Conservation (phyloP, 2,113 vertebrate species). For the Arothron firmamentum region DNA sequence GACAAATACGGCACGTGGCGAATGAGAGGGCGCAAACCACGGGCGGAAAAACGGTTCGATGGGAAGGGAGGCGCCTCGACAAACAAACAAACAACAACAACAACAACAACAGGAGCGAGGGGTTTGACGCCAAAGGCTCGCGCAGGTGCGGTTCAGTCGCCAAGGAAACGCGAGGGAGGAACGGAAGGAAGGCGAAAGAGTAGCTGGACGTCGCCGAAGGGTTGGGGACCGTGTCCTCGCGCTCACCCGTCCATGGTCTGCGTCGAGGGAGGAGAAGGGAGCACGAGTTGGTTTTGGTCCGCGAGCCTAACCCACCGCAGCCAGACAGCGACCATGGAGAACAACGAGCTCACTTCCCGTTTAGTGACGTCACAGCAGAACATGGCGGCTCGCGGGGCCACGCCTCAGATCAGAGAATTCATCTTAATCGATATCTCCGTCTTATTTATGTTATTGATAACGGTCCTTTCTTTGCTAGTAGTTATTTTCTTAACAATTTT, state of each 20-base stretch:
- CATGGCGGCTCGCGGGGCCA: constrained; percentile 48
- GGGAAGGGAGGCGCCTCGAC: neutral
- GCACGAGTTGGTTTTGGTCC: constrained; percentile 18
- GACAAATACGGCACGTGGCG: neutral
- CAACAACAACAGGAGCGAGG: constrained; percentile 17
- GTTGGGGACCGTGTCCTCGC: neutral
- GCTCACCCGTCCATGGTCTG: constrained; percentile 60
- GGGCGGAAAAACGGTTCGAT: neutral
- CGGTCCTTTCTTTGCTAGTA: no score
- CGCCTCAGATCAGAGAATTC: constrained; percentile 26
- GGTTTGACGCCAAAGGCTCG: constrained; percentile 3
- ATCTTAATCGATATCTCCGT: no score
- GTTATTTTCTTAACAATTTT: neutral
- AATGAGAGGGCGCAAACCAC: neutral
- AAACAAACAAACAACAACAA: constrained; percentile 40
- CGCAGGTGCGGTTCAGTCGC: constrained; percentile 49
- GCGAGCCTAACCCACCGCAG: constrained; percentile 29
- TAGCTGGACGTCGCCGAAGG: neutral
- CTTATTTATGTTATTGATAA: no score
- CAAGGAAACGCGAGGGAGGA: constrained; percentile 41
- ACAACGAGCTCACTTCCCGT: constrained; percentile 52
- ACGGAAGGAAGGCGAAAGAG: constrained; percentile 4
- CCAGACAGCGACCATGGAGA: constrained; percentile 27
- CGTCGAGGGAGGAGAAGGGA: constrained; percentile 21
- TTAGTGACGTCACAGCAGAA: constrained; percentile 53